phyloP scores from a whole-genome alignment of 2,888 invertebrate genomes.

The Cryptus viduatorius region DNA sequence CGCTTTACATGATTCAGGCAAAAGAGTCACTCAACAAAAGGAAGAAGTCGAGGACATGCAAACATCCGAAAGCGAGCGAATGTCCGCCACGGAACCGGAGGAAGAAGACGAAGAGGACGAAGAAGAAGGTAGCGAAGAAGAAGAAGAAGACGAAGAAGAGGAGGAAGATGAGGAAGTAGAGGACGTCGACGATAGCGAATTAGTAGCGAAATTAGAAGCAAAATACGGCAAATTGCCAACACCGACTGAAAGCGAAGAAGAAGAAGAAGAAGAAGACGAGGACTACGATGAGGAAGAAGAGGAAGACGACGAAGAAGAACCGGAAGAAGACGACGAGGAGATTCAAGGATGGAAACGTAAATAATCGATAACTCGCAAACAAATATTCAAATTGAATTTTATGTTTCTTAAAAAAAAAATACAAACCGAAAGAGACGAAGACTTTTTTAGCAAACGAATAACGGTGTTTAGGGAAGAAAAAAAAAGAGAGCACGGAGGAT shows the following conservation, averaged over 20 bases:
- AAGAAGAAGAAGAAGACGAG: slow-evolving; percentile 81
- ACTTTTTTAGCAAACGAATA: slow-evolving; percentile 23
- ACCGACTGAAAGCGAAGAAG: slow-evolving; percentile 82
- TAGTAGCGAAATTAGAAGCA: slow-evolving; percentile 89
- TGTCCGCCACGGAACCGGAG: slow-evolving; percentile 71
- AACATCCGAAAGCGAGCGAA: slow-evolving; percentile 70
- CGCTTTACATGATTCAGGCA: slow-evolving; percentile 34
- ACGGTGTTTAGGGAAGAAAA: background rate
- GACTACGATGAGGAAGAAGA: slow-evolving; percentile 76
- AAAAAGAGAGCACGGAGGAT: slow-evolving; percentile 72
- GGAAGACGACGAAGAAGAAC: slow-evolving; percentile 80
- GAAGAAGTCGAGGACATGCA: slow-evolving; percentile 63
- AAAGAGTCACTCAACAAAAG: slow-evolving; percentile 48
- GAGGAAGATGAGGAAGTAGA: slow-evolving; percentile 79
- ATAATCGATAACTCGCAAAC: slow-evolving; percentile 67
- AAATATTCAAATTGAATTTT: slow-evolving; percentile 14
- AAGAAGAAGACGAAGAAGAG: slow-evolving; percentile 75
- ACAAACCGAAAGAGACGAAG: slow-evolving; percentile 6
- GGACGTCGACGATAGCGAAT: slow-evolving; percentile 90
- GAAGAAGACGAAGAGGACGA: slow-evolving; percentile 87
- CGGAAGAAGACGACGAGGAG: slow-evolving; percentile 80
- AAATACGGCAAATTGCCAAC: slow-evolving; percentile 90
- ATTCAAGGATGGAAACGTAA: slow-evolving; percentile 84
- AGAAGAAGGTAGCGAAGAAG: slow-evolving; percentile 70
- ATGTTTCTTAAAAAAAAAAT: slow-evolving; percentile 14